Percentiles rank a stretch among this genome's conserved stretches.
Evolutionary conservation across 1,140 invertebrate genomes (phyloP).

Genomic region (Bemisia tabaci): DNA sequence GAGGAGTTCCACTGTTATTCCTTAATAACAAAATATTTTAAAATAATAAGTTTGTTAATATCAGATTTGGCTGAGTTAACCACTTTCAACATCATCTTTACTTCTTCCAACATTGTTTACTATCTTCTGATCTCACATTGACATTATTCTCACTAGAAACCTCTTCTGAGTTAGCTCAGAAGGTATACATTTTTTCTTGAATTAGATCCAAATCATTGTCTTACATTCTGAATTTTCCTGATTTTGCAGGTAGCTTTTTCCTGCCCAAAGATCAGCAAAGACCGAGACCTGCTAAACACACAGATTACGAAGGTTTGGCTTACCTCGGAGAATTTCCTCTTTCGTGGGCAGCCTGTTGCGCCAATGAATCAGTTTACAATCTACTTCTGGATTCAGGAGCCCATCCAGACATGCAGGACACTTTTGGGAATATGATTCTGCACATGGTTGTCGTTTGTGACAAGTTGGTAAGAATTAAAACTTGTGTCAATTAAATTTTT

Average conservation of each 20-base stretch:
- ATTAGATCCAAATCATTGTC: too few species aligned
- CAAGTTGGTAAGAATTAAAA: constrained; percentile 58
- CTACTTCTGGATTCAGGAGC: constrained; percentile 79
- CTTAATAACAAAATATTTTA: too few species aligned
- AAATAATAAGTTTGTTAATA: too few species aligned
- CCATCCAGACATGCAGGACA: constrained; percentile 82
- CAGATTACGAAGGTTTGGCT: constrained; percentile 89
- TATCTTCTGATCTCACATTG: too few species aligned
- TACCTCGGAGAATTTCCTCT: constrained; percentile 93
- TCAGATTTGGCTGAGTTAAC: too few species aligned
- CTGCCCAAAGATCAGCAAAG: constrained; percentile 80
- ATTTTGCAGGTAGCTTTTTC: constrained; percentile 77
- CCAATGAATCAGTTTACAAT: constrained; percentile 96
- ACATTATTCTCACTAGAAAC: too few species aligned
- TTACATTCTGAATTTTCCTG: too few species aligned
- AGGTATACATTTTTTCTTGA: too few species aligned
- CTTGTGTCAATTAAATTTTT: constrained; percentile 3
- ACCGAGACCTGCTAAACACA: constrained; percentile 52
- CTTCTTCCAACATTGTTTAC: too few species aligned
- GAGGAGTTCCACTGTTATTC: too few species aligned
- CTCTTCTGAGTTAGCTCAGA: too few species aligned
- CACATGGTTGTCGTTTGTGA: constrained; percentile 98
- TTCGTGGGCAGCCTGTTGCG: constrained; percentile 92
- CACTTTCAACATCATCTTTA: too few species aligned
- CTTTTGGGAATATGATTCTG: constrained; percentile 89